A percentile compares a stretch with the other conserved stretches of the same genome.
phyloP scores from a whole-genome alignment of 2,113 vertebrate genomes.

The Mastomys coucha region DNA sequence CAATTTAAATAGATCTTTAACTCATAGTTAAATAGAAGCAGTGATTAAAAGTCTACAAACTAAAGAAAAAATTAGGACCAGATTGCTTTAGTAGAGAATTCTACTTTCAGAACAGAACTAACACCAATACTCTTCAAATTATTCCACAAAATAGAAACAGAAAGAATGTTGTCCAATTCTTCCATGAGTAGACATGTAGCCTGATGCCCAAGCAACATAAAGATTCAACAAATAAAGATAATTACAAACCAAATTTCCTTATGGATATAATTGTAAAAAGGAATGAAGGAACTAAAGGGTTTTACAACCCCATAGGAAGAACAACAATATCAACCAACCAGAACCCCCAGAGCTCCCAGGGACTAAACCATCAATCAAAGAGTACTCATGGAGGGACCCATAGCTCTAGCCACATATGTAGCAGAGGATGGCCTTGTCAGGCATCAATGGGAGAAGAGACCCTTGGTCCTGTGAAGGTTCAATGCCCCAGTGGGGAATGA shows the following conservation, averaged over 20 bases:
- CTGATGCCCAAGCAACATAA: neutral
- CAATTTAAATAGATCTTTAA: neutral
- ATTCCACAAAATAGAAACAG: neutral
- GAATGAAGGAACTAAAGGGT: no score
- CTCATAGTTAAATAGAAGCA: neutral
- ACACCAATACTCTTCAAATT: neutral
- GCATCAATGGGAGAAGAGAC: no score
- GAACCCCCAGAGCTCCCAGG: no score
- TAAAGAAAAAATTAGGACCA: neutral
- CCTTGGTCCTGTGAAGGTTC: no score
- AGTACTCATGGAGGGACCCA: no score
- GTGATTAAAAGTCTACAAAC: neutral
- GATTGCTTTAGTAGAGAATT: neutral
- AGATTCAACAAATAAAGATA: neutral
- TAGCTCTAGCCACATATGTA: no score
- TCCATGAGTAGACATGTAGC: neutral
- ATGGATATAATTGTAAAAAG: neutral
- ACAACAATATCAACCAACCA: no score
- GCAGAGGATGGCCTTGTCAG: no score
- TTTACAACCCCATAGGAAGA: no score
- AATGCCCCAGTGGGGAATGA: no score
- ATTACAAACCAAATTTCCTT: neutral
- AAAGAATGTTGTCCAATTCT: neutral
- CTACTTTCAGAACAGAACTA: neutral
- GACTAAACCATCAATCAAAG: no score